A percentile compares a stretch with the other conserved stretches of the same genome.
These are phyloP conservation scores for Myripristis murdjan DNA, from an alignment of 2,797 vertebrate genomes.

Conservation along the genomic window DNA sequence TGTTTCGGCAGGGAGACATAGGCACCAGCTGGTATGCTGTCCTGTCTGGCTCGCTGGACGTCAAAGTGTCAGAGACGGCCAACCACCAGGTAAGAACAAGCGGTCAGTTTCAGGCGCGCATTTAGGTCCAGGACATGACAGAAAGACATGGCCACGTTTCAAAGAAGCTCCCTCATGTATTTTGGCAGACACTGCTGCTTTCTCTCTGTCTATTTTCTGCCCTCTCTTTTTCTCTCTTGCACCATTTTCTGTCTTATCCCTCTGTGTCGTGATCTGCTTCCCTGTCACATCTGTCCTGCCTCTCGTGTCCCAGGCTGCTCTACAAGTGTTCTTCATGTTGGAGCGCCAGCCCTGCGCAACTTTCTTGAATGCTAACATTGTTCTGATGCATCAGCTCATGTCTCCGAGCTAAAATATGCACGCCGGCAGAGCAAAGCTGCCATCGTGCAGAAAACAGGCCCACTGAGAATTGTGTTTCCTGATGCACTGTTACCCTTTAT, in stretches of 20 bases:
- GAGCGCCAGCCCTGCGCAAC: constrained; percentile 11
- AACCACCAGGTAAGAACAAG: constrained; percentile 90
- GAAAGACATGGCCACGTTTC: too few relatives aligned
- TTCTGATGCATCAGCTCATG: constrained; percentile 44
- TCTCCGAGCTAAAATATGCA: constrained; percentile 45
- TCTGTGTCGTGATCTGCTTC: constrained; percentile 2
- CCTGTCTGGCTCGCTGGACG: constrained; percentile 96
- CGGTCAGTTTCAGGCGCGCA: background rate
- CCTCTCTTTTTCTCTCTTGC: background rate
- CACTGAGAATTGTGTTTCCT: constrained; percentile 32
- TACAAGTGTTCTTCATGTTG: constrained; percentile 17
- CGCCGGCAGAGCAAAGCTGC: constrained; percentile 41
- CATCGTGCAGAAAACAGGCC: constrained; percentile 42
- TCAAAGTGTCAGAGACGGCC: constrained; percentile 96
- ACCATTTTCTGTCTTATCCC: constrained; percentile 10
- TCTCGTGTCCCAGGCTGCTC: background rate
- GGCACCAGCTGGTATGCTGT: constrained; percentile 99
- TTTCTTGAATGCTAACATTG: constrained; percentile 42
- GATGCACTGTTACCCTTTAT: constrained; percentile 11
- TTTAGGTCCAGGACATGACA: too few relatives aligned
- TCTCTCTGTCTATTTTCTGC: too few relatives aligned
- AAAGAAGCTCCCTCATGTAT: too few relatives aligned
- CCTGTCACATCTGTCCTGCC: background rate
- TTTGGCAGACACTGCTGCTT: too few relatives aligned
- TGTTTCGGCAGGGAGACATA: constrained; percentile 97